phyloP scores from a whole-genome alignment of 2,113 vertebrate species.

The Pseudorectes ferrugineus region DNA sequence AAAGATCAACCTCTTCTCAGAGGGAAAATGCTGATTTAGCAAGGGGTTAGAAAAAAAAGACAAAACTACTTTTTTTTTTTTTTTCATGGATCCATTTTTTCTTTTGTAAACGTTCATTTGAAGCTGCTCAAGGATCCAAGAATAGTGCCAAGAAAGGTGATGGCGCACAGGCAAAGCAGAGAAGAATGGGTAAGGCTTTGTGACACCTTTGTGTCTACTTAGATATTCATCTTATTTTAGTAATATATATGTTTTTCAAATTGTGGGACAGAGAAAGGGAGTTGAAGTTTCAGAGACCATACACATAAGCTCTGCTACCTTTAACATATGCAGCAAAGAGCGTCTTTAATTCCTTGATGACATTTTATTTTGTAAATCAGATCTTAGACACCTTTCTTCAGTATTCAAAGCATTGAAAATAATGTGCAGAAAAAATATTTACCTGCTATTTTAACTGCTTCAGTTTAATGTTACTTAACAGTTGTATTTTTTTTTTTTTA shows the following conservation, averaged over 20 bases:
- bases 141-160: neutral
- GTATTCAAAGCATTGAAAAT: neutral
- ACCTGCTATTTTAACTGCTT: neutral
- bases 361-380: neutral
- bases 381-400: neutral
- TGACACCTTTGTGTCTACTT: neutral
- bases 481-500: neutral
- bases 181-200: neutral
- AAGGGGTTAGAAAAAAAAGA: neutral
- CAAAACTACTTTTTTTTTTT: neutral
- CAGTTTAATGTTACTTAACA: neutral
- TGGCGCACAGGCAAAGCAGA: neutral
- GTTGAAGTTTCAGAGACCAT: neutral
- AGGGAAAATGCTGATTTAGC: neutral
- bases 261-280: neutral
- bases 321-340: neutral
- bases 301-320: neutral
- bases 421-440: neutral
- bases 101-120: neutral
- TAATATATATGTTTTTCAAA: neutral
- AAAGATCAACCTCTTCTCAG: neutral
- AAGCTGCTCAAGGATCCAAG: neutral
- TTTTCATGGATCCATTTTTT: accelerated
- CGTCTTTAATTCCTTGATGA: neutral
- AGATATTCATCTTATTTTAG: neutral